Evolutionary conservation across 2,888 invertebrate species (phyloP), one percentile per base, ranked within the genome.

Genomic region (Iselma pallidipennis): DNA sequence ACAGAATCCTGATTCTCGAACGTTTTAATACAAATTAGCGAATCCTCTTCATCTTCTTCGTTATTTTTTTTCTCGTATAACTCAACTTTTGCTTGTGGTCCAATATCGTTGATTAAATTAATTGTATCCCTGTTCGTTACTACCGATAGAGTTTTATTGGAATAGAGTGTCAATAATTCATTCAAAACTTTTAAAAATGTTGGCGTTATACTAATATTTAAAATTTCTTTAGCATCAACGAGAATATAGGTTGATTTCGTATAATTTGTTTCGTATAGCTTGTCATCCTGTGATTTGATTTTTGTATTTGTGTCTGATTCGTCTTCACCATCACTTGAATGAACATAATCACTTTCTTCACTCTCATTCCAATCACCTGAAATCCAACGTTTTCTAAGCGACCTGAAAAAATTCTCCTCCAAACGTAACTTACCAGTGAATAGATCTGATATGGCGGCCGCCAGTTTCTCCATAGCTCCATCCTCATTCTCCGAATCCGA

Each of bases 401-500:
- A n/a, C n/a, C n/a, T n/a, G n/a, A n/a, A n/a, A n/a, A n/a, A n/a
- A n/a, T n/a, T n/a, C n/a, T n/a, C n/a, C n/a, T n/a, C n/a, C n/a
- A n/a, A n/a, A n/a, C n/a, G 56, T 16, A 28, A 45, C 70, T 83
- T 81, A 89, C 88, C 90, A 57, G 91, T 91, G 80, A 94, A 92
- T 61, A 94, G 81, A 82, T 91, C 90, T 14, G 89, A 88, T 65
- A 91, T 89, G n/a, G 90, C 90, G 53, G 86, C 86, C 0, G 89
- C 86, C 49, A 91, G 79, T 74, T 90, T 90, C 70, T 90, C 90
- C 82, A 89, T 86, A 2, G 87, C 82, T 0, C 87, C 87, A 72
- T 85, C 87, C 70, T 91, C 91, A 71, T 89, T 89, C 68, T 91
- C 91, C 0, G 90, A 90, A 75, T 91, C 91, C 0, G 90, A 89